Conservation (phyloP, 2,888 invertebrate species). For the Galeopsomyia nigrocyanea region DNA sequence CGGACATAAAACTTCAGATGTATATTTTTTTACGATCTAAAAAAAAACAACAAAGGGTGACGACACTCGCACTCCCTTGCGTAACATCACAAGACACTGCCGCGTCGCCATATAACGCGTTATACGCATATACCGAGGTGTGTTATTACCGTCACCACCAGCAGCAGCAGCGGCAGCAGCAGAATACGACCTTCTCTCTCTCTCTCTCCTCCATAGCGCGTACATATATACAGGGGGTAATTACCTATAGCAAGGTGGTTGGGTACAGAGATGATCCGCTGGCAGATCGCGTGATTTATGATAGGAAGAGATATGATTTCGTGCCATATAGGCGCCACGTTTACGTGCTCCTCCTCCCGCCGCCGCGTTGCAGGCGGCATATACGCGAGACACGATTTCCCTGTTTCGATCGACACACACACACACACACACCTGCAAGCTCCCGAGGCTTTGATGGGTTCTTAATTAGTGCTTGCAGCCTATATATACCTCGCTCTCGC, state of each 20-base stretch:
- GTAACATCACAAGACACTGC: too few species aligned
- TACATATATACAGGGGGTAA: constrained; percentile 5
- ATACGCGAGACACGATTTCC: too few species aligned
- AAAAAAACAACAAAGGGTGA: too few species aligned
- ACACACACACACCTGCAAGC: too few species aligned
- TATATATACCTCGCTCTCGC: too few species aligned
- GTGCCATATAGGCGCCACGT: not conserved
- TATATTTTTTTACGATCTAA: too few species aligned
- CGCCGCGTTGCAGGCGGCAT: not conserved
- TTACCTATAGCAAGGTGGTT: constrained; percentile 13
- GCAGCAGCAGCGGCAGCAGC: constrained; percentile 13
- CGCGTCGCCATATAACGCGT: constrained; percentile 47
- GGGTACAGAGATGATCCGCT: constrained; percentile 32
- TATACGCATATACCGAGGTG: constrained; percentile 38
- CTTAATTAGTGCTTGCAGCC: too few species aligned
- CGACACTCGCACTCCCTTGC: too few species aligned
- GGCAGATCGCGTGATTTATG: constrained; percentile 38
- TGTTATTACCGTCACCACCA: constrained; percentile 43
- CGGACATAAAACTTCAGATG: too few species aligned
- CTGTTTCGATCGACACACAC: too few species aligned
- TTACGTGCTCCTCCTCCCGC: not conserved
- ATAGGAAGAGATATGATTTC: constrained; percentile 3
- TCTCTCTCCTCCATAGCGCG: too few species aligned
- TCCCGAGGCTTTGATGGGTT: too few species aligned
- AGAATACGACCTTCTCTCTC: constrained; percentile 1